A percentile compares a stretch with the other conserved stretches of the same genome.
Conservation (phyloP, 1,140 invertebrate species). For the Drosophila paulistorum region DNA sequence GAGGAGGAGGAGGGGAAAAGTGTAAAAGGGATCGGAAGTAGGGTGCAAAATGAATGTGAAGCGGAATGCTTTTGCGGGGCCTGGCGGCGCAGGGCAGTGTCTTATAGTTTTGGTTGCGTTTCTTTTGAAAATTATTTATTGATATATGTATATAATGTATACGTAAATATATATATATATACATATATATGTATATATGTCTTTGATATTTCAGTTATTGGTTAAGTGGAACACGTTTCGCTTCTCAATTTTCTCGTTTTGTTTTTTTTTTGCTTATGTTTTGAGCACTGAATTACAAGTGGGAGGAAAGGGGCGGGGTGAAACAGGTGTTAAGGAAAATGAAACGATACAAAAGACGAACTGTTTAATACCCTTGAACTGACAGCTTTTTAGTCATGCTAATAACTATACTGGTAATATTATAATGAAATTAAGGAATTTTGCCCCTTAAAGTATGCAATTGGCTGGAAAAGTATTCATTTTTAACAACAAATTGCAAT, state of each 20-base stretch:
- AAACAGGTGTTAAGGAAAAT: slow-evolving; percentile 21
- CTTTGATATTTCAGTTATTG: slow-evolving; percentile 28
- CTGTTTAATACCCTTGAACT: too few relatives aligned
- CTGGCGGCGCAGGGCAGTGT: slow-evolving; percentile 42
- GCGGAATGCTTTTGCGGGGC: neutral
- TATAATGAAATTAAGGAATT: too few relatives aligned
- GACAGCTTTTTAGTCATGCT: too few relatives aligned
- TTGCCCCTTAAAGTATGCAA: too few relatives aligned
- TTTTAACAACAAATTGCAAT: too few relatives aligned
- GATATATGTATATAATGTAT: neutral
- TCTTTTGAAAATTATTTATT: neutral
- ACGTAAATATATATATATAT: slow-evolving; percentile 1
- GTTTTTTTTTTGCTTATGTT: neutral
- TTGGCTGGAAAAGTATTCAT: too few relatives aligned
- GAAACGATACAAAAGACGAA: too few relatives aligned
- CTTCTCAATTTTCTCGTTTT: neutral
- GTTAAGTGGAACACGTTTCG: slow-evolving; percentile 25
- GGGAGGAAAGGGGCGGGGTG: slow-evolving; percentile 13
- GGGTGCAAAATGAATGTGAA: too few relatives aligned
- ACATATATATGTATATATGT: neutral
- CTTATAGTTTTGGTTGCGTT: slow-evolving; percentile 39
- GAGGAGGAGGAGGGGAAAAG: neutral
- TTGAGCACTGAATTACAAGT: slow-evolving; percentile 59
- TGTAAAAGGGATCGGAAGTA: neutral
- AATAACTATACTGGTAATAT: too few relatives aligned